Percentiles rank a stretch among this genome's conserved stretches.
Evolutionary conservation across 2,113 vertebrate species (phyloP).

Genomic region (Xyrauchen texanus): DNA sequence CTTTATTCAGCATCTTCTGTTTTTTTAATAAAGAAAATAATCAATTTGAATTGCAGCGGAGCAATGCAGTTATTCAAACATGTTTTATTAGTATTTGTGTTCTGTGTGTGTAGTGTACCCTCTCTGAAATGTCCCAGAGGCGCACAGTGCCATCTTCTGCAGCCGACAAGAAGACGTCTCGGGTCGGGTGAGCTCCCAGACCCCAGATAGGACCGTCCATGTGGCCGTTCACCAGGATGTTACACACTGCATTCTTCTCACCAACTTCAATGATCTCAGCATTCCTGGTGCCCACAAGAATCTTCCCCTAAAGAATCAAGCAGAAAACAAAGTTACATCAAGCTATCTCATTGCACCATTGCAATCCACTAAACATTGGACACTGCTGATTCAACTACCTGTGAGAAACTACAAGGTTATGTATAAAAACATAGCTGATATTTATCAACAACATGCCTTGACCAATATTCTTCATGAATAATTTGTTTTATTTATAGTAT

Average conservation of each 20-base stretch:
- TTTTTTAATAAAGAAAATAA: slow-evolving; percentile 54
- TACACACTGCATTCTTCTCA: slow-evolving; percentile 96
- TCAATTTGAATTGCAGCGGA: too few relatives aligned
- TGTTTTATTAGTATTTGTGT: too few relatives aligned
- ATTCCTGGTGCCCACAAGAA: slow-evolving; percentile 91
- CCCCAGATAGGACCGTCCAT: slow-evolving; percentile 97
- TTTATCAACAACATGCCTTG: too few relatives aligned
- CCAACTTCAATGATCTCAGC: slow-evolving; percentile 97
- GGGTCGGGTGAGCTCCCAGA: slow-evolving; percentile 86
- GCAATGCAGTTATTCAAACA: too few relatives aligned
- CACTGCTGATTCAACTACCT: too few relatives aligned
- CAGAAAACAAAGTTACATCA: neutral
- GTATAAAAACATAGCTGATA: too few relatives aligned
- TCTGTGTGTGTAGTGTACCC: slow-evolving; percentile 69
- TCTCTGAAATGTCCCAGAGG: slow-evolving; percentile 94
- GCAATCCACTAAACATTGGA: too few relatives aligned
- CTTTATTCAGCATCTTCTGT: slow-evolving; percentile 98
- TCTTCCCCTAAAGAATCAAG: slow-evolving; percentile 82
- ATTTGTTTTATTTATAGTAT: too few relatives aligned
- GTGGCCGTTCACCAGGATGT: slow-evolving; percentile 91
- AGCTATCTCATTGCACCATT: too few relatives aligned
- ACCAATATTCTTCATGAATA: too few relatives aligned
- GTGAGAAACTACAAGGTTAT: too few relatives aligned
- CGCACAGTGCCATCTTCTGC: slow-evolving; percentile 95
- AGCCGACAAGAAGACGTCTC: slow-evolving; percentile 92